Conservation (phyloP, 1,140 invertebrate species). For the Magallana gigas region DNA sequence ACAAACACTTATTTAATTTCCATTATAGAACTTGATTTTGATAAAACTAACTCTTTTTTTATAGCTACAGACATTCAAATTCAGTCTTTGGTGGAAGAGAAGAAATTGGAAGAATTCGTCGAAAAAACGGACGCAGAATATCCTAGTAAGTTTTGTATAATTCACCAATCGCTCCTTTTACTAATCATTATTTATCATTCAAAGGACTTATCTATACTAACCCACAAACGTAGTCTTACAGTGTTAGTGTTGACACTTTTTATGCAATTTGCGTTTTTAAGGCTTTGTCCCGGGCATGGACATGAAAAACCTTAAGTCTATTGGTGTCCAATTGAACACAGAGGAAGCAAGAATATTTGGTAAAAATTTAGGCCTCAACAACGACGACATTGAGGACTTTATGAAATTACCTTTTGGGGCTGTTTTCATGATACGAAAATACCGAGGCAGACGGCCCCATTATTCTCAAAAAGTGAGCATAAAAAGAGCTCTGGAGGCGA, state of each 20-base stretch:
- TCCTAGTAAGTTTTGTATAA: not conserved
- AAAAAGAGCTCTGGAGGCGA: not conserved
- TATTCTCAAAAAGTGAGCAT: not conserved
- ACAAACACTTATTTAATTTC: no score
- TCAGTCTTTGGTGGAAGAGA: not conserved
- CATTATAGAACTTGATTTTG: no score
- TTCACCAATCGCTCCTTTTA: no score
- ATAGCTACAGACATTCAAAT: not conserved
- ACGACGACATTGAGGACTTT: not conserved
- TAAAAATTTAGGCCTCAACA: not conserved
- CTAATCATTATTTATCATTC: no score
- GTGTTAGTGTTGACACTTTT: no score
- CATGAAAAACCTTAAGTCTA: not conserved
- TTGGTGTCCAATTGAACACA: not conserved
- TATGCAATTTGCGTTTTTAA: not conserved
- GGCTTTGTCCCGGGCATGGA: conserved; percentile 1
- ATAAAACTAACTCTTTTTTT: not conserved
- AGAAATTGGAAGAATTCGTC: conserved; percentile 1
- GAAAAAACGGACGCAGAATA: conserved; percentile 11
- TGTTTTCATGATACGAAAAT: not conserved
- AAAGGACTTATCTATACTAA: no score
- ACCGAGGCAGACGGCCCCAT: not conserved
- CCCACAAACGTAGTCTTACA: no score
- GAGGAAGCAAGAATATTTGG: conserved; percentile 1
- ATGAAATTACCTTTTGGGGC: not conserved